phyloP scores from a whole-genome alignment of 2,888 invertebrate species.

The Dryobotodes eremita region DNA sequence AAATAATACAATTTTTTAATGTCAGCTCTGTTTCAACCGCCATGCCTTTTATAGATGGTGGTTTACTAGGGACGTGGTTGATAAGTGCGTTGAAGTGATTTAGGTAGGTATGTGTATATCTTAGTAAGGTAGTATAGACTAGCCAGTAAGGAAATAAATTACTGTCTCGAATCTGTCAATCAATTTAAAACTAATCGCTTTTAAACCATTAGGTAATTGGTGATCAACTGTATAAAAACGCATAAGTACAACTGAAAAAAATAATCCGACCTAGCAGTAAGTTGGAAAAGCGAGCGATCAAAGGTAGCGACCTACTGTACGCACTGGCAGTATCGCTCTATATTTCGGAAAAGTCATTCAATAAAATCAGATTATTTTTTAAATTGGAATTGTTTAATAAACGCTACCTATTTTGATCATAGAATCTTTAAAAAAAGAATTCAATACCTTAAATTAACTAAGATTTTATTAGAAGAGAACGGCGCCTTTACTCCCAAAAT shows the following conservation, averaged over 20 bases:
- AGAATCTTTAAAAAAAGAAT: background rate
- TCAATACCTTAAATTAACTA: background rate
- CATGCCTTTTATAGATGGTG: background rate
- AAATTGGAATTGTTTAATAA: background rate
- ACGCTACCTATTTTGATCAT: too few species aligned
- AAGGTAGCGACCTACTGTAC: background rate
- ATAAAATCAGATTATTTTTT: background rate
- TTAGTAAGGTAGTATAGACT: background rate
- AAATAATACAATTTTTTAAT: constrained; percentile 18
- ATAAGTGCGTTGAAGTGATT: background rate
- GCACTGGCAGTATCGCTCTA: background rate
- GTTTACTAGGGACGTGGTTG: background rate
- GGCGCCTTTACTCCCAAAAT: constrained; percentile 10
- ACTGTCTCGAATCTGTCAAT: background rate
- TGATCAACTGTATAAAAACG: background rate
- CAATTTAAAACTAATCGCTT: background rate
- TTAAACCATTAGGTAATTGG: background rate
- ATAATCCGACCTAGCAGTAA: background rate
- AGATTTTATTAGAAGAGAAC: background rate
- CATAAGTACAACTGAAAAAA: background rate
- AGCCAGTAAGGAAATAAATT: background rate
- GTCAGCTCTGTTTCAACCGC: background rate
- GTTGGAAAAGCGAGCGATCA: background rate
- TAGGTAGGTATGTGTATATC: too few species aligned
- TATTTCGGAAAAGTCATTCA: background rate